phyloP scores from a whole-genome alignment of 2,797 vertebrate species.

The Schizopygopsis pylzovi region DNA sequence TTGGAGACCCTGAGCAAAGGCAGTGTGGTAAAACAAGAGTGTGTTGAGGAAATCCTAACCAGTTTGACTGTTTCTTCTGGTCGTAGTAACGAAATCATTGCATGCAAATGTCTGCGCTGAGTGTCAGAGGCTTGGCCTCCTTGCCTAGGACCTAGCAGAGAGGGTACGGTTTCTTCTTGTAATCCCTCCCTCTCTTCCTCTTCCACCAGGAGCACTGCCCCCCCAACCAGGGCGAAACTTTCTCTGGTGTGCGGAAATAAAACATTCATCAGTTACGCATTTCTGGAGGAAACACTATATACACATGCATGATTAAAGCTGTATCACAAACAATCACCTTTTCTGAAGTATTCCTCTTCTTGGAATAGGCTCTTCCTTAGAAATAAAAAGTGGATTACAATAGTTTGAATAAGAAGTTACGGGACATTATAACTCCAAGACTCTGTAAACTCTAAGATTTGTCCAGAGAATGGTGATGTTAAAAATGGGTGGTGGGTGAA shows the following conservation, averaged over 20 bases:
- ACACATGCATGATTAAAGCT: constrained; percentile 21
- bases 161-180: constrained; percentile 58
- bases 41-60: constrained; percentile 75
- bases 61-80: constrained; percentile 89
- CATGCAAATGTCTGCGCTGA: constrained; percentile 81
- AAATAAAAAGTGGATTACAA: constrained; percentile 29
- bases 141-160: constrained; percentile 55
- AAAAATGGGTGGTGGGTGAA: constrained; percentile 17
- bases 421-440: not conserved
- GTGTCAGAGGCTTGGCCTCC: constrained; percentile 54
- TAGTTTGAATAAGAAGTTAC: constrained; percentile 20
- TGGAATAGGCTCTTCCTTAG: constrained; percentile 76
- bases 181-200: constrained; percentile 72
- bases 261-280: constrained; percentile 13
- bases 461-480: constrained; percentile 8
- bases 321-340: constrained; percentile 68
- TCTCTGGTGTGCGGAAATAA: constrained; percentile 77
- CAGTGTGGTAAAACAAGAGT: constrained; percentile 8
- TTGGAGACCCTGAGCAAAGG: not conserved
- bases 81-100: constrained; percentile 88
- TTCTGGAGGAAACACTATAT: constrained; percentile 19
- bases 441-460: not conserved
- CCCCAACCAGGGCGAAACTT: constrained; percentile 92
- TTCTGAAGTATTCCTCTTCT: constrained; percentile 81
- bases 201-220: constrained; percentile 86